A percentile compares a stretch with the other conserved stretches of the same genome.
Evolutionary conservation across 2,888 invertebrate genomes (phyloP).

Genomic region (Lapara coniferarum): DNA sequence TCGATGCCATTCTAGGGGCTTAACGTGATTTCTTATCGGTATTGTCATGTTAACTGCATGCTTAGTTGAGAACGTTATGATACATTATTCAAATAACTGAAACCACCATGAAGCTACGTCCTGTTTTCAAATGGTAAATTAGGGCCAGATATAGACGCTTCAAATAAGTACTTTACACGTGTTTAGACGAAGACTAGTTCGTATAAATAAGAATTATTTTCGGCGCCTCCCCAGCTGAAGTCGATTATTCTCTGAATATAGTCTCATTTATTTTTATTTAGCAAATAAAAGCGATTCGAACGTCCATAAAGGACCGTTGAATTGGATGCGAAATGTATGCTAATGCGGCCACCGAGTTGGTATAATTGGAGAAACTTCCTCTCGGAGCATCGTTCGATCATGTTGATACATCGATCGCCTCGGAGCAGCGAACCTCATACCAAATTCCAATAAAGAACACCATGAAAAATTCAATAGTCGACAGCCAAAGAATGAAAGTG

Average conservation of each 20-base stretch:
- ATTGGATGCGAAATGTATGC: constrained; percentile 74
- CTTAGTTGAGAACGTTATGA: constrained; percentile 55
- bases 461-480: constrained; percentile 80
- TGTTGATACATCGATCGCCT: constrained; percentile 55
- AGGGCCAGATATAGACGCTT: constrained; percentile 13
- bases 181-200: constrained; percentile 20
- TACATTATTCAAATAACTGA: constrained; percentile 35
- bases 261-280: constrained; percentile 73
- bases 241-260: constrained; percentile 55
- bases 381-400: constrained; percentile 61
- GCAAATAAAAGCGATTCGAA: constrained; percentile 70
- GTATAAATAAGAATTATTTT: constrained; percentile 43
- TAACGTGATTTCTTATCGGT: constrained; percentile 59
- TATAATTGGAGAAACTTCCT: constrained; percentile 77
- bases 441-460: constrained; percentile 66
- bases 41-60: constrained; percentile 53
- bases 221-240: constrained; percentile 40
- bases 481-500: constrained; percentile 68
- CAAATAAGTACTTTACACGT: constrained; percentile 16
- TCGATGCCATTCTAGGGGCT: constrained; percentile 57
- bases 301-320: constrained; percentile 64
- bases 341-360: constrained; percentile 61
- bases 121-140: constrained; percentile 9
- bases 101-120: not conserved
- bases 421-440: constrained; percentile 54